Conservation (phyloP, 2,888 invertebrate species). For the Epinotia ramella region DNA sequence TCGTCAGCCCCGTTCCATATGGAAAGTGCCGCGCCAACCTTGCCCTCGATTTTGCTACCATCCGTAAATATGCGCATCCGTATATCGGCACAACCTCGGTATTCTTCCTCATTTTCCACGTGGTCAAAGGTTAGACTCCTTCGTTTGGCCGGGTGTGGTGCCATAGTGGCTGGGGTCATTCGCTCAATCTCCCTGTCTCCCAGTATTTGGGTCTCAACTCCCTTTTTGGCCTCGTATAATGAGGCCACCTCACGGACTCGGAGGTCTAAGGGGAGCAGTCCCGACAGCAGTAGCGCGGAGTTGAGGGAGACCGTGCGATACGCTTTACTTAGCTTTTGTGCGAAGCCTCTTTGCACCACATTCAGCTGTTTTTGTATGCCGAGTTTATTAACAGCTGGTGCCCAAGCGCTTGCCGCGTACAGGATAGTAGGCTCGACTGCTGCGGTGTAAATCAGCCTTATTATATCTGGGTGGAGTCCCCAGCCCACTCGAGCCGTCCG, state of each 20-base stretch:
- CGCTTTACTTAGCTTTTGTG: background rate
- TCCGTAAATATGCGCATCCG: background rate
- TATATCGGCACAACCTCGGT: accelerated
- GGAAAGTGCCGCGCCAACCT: background rate
- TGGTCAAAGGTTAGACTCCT: background rate
- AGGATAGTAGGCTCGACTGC: no score
- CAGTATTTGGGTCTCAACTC: background rate
- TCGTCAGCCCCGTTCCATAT: background rate
- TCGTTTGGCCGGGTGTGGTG: background rate
- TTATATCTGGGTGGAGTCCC: no score
- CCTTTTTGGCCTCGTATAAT: background rate
- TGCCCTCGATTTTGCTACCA: background rate
- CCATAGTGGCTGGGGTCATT: background rate
- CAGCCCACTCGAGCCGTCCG: no score
- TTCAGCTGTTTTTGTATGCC: background rate
- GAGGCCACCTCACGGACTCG: background rate
- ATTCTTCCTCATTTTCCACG: background rate
- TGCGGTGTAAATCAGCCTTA: no score
- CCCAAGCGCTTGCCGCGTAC: no score
- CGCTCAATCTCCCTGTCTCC: background rate
- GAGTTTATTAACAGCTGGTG: background rate
- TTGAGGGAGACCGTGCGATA: background rate
- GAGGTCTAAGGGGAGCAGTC: background rate
- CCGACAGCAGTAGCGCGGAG: background rate
- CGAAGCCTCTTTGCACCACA: background rate